Evolutionary conservation across 2,797 vertebrate species (phyloP), one percentile per base, ranked within the genome.

Genomic region (Danio aesculapii): DNA sequence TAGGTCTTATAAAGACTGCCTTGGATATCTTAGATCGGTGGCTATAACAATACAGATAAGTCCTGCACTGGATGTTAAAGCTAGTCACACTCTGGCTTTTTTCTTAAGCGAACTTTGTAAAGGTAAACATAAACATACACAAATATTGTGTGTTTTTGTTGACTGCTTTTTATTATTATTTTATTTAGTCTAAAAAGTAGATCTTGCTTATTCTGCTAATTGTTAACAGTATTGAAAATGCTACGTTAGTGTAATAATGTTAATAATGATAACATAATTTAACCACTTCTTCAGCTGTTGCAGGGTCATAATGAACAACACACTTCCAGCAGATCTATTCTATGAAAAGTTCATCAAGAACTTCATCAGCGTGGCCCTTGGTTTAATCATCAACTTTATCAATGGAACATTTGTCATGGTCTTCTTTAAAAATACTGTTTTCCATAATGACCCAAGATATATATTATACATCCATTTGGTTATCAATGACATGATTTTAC

Each of bases 381-480:
- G 90, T 13, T 75, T 94, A 79, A 85, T 83, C 62, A 88, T 94
- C 78, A 92, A 90, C 86, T 91, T 86, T 78, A 86, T 94, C 83
- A 93, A 94, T 43, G 85, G 84, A 10, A 74, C 85, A 21, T 87
- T 94, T 79, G 87, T 95, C 16, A 84, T 88, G n/a, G 93, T 87
- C 11, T 94, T 93, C 47, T 78, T 87, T 17, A 90, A 86, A 11
- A 86, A 70, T 68, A 12, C 84, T 19, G 9, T 75, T 53, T 84
- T 85, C 74, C 80, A 84, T 16, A 75, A 43, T 78, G 81, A 93
- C 69, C 91, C 93, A 2, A 92, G 93, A 1, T 95, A 94, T 70
- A 92, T 94, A 61, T 88, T 94, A 7, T 94, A 94, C 30, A 75
- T 92, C 41, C 90, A 93, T 80, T 84, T 94, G 84, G 92, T 94